A percentile compares a stretch with the other conserved stretches of the same genome.
Evolutionary conservation across 2,797 vertebrate species (phyloP).

Genomic region (Fistularia commersonii): DNA sequence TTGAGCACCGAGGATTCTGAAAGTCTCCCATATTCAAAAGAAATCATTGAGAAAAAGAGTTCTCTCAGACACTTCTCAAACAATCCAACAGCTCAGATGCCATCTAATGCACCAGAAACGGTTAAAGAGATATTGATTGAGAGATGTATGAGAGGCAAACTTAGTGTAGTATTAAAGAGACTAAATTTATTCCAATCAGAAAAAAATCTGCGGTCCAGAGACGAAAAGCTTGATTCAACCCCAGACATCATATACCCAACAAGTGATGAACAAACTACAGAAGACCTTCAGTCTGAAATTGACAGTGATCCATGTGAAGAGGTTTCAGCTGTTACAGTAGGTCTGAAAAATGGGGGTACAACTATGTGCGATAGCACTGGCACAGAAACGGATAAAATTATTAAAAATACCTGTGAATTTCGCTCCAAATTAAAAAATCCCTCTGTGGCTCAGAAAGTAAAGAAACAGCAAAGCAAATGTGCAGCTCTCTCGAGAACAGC

Average conservation of each 20-base stretch:
- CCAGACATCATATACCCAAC: slow-evolving; percentile 3
- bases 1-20: neutral
- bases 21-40: neutral
- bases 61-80: neutral
- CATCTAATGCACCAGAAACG: neutral
- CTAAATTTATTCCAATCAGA: slow-evolving; percentile 2
- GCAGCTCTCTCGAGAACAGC: slow-evolving; percentile 31
- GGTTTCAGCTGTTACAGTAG: neutral
- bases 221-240: neutral
- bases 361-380: slow-evolving; percentile 3
- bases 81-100: neutral
- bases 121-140: slow-evolving; percentile 9
- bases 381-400: neutral
- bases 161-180: slow-evolving; percentile 23
- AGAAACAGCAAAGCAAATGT: slow-evolving; percentile 25
- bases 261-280: slow-evolving; percentile 4
- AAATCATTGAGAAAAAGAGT: neutral
- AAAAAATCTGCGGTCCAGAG: slow-evolving; percentile 8
- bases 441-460: neutral
- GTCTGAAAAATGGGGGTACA: neutral
- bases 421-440: slow-evolving; percentile 23
- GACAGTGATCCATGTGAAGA: neutral
- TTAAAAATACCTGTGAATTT: neutral
- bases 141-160: slow-evolving; percentile 15
- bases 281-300: neutral